Conservation (phyloP, 2,113 vertebrate species). For the Dasypus novemcinctus region DNA sequence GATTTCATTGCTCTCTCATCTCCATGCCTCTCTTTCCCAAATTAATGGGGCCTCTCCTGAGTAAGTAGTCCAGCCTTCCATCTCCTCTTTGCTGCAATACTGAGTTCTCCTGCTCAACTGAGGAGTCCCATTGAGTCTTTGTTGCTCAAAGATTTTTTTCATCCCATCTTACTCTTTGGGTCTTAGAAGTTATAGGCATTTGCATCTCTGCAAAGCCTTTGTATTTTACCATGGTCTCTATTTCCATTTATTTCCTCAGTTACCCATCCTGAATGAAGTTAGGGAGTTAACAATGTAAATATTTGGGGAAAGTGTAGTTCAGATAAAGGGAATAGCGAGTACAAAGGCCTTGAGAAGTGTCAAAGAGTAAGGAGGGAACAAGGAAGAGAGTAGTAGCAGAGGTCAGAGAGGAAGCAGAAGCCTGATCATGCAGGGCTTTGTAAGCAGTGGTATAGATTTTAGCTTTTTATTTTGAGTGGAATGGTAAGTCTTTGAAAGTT, state of each 20-base stretch:
- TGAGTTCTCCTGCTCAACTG: background rate
- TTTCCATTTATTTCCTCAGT: background rate
- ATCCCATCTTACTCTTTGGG: background rate
- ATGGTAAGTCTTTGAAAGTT: background rate
- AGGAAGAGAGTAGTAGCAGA: background rate
- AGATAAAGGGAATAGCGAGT: background rate
- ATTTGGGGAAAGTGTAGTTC: background rate
- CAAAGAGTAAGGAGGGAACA: background rate
- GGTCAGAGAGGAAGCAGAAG: background rate
- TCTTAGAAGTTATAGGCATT: background rate
- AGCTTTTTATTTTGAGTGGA: background rate
- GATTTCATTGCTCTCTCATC: background rate
- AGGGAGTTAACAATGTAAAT: background rate
- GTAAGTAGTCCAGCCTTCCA: background rate
- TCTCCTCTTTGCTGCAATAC: background rate
- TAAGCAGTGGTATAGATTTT: background rate
- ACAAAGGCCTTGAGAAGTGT: background rate
- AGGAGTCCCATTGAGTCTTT: background rate
- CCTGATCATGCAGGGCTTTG: background rate
- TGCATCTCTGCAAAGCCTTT: background rate
- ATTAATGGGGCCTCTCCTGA: background rate
- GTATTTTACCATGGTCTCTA: background rate
- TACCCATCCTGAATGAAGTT: background rate
- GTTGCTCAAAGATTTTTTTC: background rate
- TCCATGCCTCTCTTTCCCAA: background rate